Evolutionary conservation across 2,888 invertebrate genomes (phyloP).

Genomic region (Himalopsyche tibetana): DNA sequence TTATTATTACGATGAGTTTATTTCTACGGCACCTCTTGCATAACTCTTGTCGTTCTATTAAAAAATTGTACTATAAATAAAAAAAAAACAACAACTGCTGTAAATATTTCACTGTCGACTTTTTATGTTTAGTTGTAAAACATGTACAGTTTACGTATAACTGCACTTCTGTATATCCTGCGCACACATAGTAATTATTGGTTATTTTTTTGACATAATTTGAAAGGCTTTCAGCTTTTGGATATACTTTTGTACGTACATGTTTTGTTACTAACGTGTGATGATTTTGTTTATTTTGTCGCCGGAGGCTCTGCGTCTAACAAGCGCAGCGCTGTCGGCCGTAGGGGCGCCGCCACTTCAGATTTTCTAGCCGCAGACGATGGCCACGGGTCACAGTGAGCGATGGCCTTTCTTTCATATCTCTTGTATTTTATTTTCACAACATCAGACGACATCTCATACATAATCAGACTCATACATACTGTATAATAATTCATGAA

Average conservation of each 20-base stretch:
- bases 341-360: constrained; percentile 64
- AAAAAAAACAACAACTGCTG: constrained; percentile 75
- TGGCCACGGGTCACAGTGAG: constrained; percentile 57
- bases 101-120: constrained; percentile 78
- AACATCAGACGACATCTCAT: constrained; percentile 76
- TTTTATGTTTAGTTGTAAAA: constrained; percentile 79
- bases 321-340: constrained; percentile 68
- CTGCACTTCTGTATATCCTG: constrained; percentile 77
- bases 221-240: constrained; percentile 78
- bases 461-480: constrained; percentile 68
- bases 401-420: constrained; percentile 65
- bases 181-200: constrained; percentile 75
- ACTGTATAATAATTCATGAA: constrained; percentile 71
- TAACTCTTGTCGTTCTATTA: constrained; percentile 75
- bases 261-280: constrained; percentile 78
- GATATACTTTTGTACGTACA: constrained; percentile 74
- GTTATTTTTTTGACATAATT: constrained; percentile 71
- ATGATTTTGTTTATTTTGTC: constrained; percentile 61
- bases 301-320: constrained; percentile 69
- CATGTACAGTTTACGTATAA: constrained; percentile 79
- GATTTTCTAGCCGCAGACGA: constrained; percentile 59
- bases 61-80: constrained; percentile 76
- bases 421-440: constrained; percentile 66
- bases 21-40: constrained; percentile 79
- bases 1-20: constrained; percentile 72